Evolutionary conservation across 30 jellyfish, hydroid and myxozoan species (phyloP), one percentile per base, ranked within the genome.

Genomic region (Phacellophora camtschatica): DNA sequence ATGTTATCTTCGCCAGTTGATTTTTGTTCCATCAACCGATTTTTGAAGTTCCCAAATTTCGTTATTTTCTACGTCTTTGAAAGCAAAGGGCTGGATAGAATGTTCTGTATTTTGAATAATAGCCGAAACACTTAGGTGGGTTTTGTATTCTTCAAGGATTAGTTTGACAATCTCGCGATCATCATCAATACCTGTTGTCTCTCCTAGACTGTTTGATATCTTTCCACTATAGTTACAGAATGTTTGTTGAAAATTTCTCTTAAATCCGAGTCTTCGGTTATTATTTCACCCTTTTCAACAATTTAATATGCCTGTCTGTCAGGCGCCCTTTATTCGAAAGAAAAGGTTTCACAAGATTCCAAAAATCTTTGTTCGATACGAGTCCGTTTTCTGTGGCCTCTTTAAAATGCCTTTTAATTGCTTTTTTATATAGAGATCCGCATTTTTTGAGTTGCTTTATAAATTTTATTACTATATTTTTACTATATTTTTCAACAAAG

Each of bases 181-280:
- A 57, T 57, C 71, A 1, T 57, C 28, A 29, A 24, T 22, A 0
- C 71, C 42, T 18, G 13, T 15, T 15, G 19, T 57, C 0, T 57
- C 71, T 23, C 76, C 76, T 4, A 74, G 16, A 39, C 43, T 72
- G 30, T 30, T 46, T 5, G 85, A 73, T 49, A 32, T 74, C 22
- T 28, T 54, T 0, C 77, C 77, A 51, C 65, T 12, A 51, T 53
- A 36, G 53, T 71, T 18, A 74, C 23, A 2, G 16, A 74, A 37
- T 74, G 86, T 15, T 74, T 64, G 55, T 74, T 74, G 46, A 74
- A 51, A n/a, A 37, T 41, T 54, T 74, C 86, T 20, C 46, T 31
- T 11, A 74, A 32, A 6, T 32, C 86, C 11, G 24, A 11, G 36
- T 54, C 86, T 9, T 71, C 76, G 10, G 59, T 30, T 54, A 74